Conservation (phyloP, 2,888 invertebrate genomes). For the Carpatolechia fugitivella region DNA sequence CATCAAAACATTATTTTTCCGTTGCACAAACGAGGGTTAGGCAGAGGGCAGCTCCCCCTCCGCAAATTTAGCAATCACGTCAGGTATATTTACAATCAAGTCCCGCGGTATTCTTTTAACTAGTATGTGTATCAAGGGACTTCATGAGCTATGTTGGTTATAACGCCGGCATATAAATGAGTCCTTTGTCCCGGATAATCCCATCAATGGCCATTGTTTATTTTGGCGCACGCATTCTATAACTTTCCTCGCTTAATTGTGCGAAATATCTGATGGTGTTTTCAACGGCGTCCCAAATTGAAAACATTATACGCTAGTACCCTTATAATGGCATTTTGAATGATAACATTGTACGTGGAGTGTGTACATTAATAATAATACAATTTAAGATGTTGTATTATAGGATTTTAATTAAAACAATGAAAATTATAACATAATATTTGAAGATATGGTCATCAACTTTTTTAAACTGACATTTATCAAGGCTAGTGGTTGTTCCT, state of each 20-base stretch:
- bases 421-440: too few relatives aligned
- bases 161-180: constrained; percentile 71
- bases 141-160: background rate
- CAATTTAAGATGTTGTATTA: background rate
- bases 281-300: constrained; percentile 8
- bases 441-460: too few relatives aligned
- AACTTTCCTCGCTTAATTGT: constrained; percentile 21
- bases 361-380: background rate
- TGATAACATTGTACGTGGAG: background rate
- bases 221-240: constrained; percentile 26
- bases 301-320: background rate
- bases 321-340: background rate
- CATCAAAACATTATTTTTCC: constrained; percentile 54
- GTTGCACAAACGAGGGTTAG: constrained; percentile 47
- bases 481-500: too few relatives aligned
- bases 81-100: constrained; percentile 40
- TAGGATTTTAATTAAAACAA: too few relatives aligned
- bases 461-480: too few relatives aligned
- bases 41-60: constrained; percentile 40
- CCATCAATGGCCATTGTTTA: constrained; percentile 56
- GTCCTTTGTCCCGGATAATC: constrained; percentile 60
- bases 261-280: constrained; percentile 14
- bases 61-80: constrained; percentile 64
- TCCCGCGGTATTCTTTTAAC: constrained; percentile 9
- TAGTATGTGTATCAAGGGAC: constrained; percentile 1